These are phyloP conservation scores for Nomada fucata DNA, from an alignment of 2,888 invertebrate species.

Conservation along the genomic window DNA sequence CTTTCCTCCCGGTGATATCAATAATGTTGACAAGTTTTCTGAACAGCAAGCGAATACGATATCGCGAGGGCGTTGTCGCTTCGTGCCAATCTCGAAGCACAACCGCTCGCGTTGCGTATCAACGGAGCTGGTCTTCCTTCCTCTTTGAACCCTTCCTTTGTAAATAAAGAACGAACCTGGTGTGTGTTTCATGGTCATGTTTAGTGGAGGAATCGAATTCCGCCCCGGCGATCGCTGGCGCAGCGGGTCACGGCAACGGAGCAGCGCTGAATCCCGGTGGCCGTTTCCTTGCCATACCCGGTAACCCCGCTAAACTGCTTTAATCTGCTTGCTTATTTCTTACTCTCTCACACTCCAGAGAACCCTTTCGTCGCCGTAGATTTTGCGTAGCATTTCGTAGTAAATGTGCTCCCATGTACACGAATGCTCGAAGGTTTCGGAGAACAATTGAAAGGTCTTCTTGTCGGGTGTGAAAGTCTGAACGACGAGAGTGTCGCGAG, in stretches of 20 bases:
- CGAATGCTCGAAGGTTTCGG: not conserved
- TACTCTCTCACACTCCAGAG: constrained; percentile 9
- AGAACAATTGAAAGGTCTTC: not conserved
- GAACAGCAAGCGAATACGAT: not conserved
- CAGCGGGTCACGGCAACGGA: constrained; percentile 75
- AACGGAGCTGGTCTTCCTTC: not conserved
- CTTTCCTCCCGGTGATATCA: not conserved
- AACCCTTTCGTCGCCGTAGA: constrained; percentile 23
- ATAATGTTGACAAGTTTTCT: not conserved
- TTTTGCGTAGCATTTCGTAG: constrained; percentile 6
- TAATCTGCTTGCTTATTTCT: constrained; percentile 64
- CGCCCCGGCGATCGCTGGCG: constrained; percentile 81
- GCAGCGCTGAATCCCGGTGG: constrained; percentile 82
- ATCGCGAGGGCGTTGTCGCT: not conserved
- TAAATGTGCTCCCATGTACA: not conserved
- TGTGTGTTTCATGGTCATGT: constrained; percentile 77
- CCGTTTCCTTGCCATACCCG: constrained; percentile 90
- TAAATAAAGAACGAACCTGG: constrained; percentile 71
- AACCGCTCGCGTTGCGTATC: not conserved
- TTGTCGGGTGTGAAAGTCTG: not conserved
- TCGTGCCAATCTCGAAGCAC: not conserved
- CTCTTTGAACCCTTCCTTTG: constrained; percentile 56
- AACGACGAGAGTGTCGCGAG: constrained; percentile 32
- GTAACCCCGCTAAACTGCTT: constrained; percentile 79
- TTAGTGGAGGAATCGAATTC: constrained; percentile 83